Evolutionary conservation across 2,888 invertebrate species (phyloP), one percentile per base, ranked within the genome.

Genomic region (Ormyrus thymus): DNA sequence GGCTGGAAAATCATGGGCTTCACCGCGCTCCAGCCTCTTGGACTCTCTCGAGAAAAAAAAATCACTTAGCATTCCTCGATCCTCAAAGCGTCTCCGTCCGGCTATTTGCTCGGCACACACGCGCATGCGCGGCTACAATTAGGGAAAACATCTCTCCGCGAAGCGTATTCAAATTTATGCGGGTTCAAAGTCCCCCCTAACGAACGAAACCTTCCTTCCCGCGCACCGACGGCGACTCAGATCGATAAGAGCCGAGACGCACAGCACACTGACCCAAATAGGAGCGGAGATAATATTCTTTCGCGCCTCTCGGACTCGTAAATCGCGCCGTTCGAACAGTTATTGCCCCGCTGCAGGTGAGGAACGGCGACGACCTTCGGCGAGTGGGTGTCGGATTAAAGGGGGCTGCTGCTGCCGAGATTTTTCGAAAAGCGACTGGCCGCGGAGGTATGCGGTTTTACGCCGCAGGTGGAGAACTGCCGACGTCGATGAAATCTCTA

Each of bases 91-190:
- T 13, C n/a, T 62, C 15, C 45, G 29, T 45, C 55, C 50, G 51
- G 45, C 51, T 66, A 53, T 75, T 59, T 68, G 61, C 61, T 61
- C 29, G 29, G 72, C 10, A 51, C 51, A 58, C 29, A 51, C 64
- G 48, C 59, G 59, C 55, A 58, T 58, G 73, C 6, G 62, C 61
- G 56, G 13, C 53, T 50, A 72, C 78, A 73, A 78, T 74, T 74
- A 78, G 73, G 78, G 69, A 78, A 78, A 78, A 64, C 73, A 74
- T 78, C 78, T 29, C 29, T 69, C 50, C 51, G 50, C 51, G 78
- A 58, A 74, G 50, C 69, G 73, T 78, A 78, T 78, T 78, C 68
- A 78, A 78, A 78, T 78, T 74, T 74, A 78, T 78, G 78, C 73
- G 15, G 56, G 55, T 51, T 55, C 56, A 70, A 58, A 70, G 58